Percentiles rank a stretch among this genome's conserved stretches.
phyloP scores from a whole-genome alignment of 2,113 vertebrate species.

The Jaculus jaculus region DNA sequence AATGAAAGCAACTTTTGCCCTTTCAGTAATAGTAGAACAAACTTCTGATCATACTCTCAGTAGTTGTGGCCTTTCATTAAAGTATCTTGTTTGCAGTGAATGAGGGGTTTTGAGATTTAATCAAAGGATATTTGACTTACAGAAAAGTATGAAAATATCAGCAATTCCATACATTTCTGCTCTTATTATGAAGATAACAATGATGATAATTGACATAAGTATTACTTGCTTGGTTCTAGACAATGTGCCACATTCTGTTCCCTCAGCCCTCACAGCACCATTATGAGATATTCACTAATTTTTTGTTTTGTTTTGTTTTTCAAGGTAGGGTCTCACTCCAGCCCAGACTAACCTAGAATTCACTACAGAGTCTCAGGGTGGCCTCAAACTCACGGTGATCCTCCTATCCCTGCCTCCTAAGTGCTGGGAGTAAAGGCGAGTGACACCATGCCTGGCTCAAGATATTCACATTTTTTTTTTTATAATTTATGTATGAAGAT shows the following conservation, averaged over 20 bases:
- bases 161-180: not conserved
- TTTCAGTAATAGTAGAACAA: constrained; percentile 45
- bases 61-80: constrained; percentile 40
- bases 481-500: not conserved
- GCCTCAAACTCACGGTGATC: too few relatives aligned
- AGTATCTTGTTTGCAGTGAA: constrained; percentile 48
- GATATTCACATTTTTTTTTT: too few relatives aligned
- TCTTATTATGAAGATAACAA: constrained; percentile 1
- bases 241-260: not conserved
- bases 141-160: not conserved
- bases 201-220: not conserved
- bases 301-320: too few relatives aligned
- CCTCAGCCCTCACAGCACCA: not conserved
- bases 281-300: not conserved
- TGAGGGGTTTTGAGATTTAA: constrained; percentile 16
- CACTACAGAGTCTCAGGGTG: too few relatives aligned
- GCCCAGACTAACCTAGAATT: too few relatives aligned
- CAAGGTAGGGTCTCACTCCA: too few relatives aligned
- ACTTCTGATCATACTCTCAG: constrained; percentile 39
- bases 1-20: constrained; percentile 49
- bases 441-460: too few relatives aligned
- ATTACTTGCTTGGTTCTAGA: not conserved
- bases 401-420: too few relatives aligned
- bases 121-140: constrained; percentile 38
- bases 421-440: too few relatives aligned